These are phyloP conservation scores for Dinocampus coccinellae DNA, from an alignment of 2,888 invertebrate species.

Conservation along the genomic window DNA sequence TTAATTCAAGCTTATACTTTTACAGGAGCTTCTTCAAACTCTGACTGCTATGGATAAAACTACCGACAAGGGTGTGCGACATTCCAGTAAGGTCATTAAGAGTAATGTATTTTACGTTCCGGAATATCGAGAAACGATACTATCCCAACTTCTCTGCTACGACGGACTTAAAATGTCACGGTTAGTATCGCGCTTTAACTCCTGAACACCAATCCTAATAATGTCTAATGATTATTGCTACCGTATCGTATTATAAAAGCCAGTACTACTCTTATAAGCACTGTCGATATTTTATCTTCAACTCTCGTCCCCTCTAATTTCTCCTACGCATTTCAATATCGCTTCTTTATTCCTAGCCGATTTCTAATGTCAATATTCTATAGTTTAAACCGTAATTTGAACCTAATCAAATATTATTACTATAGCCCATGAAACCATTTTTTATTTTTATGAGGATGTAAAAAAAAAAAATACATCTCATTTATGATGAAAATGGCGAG, in stretches of 20 bases:
- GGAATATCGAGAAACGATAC: slow-evolving; percentile 92
- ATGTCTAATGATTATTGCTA: slow-evolving; percentile 36
- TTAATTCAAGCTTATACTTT: slow-evolving; percentile 5
- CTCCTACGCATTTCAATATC: slow-evolving; percentile 22
- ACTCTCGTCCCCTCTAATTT: slow-evolving; percentile 5
- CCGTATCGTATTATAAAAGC: slow-evolving; percentile 29
- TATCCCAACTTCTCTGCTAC: slow-evolving; percentile 84
- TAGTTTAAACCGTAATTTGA: neutral
- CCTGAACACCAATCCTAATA: slow-evolving; percentile 27
- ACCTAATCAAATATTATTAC: neutral
- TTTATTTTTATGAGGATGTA: neutral
- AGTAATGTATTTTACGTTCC: slow-evolving; percentile 93
- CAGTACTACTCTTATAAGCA: slow-evolving; percentile 7
- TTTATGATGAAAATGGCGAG: neutral
- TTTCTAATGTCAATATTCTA: neutral
- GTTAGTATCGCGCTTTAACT: slow-evolving; percentile 69
- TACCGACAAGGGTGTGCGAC: slow-evolving; percentile 77
- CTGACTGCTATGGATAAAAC: slow-evolving; percentile 86
- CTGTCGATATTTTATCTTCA: slow-evolving; percentile 15
- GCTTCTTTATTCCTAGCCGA: neutral
- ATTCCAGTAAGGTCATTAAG: slow-evolving; percentile 88
- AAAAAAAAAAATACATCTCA: neutral
- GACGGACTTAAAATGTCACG: slow-evolving; percentile 89
- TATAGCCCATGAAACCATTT: neutral
- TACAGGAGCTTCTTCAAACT: slow-evolving; percentile 86